Base-by-base conservation (phyloP, 2,888 invertebrate species). In the Stegana nigrithorax region DNA sequence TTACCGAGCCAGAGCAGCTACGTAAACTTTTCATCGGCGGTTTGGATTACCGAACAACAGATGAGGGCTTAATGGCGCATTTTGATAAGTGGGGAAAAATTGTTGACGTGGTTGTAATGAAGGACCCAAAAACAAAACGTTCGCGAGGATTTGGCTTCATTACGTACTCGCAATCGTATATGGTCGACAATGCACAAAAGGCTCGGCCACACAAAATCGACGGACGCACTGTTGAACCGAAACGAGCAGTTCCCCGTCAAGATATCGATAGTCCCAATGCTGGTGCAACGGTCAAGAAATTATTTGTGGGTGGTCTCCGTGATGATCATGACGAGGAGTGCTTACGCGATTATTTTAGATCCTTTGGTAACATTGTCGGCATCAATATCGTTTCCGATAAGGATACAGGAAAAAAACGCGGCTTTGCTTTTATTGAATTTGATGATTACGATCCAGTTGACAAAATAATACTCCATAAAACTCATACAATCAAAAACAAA, bases 71-170 rank as follows among this genome's bases (percentile, higher is more conserved):
- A 6, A 96, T 96, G 81, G 90, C 91, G 65, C 96, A 97, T 85
- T 98, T 97, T 83, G 95, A 95, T 81, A 93, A 97, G 89, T 98
- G 95, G 94, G 98, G 98, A 25, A 95, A 96, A 80, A 94, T 97
- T 73, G 95, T 96, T 0, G 97, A 97, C 84, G 96, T 96, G 3
- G 96, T 97, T 2, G 97, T 97, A 0, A 97, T 97, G 97, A 95
- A 96, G 83, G 97, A 97, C 82, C 95, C 96, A 0, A 93, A 93
- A 76, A 97, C 97, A 0, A 96, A 96, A 81, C 89, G 97, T 63
- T 98, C 98, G 1, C 89, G 98, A 69, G 98, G 99, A 0, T 99
- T 99, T 86, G 99, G 98, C 2, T 99, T 99, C 82, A 96, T 99
- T 59, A 98, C 98, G 2, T 99, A 97, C 84, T 93, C 95, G 2